These are phyloP conservation scores for Merluccius polli DNA, from an alignment of 2,797 vertebrate species.

Conservation along the genomic window DNA sequence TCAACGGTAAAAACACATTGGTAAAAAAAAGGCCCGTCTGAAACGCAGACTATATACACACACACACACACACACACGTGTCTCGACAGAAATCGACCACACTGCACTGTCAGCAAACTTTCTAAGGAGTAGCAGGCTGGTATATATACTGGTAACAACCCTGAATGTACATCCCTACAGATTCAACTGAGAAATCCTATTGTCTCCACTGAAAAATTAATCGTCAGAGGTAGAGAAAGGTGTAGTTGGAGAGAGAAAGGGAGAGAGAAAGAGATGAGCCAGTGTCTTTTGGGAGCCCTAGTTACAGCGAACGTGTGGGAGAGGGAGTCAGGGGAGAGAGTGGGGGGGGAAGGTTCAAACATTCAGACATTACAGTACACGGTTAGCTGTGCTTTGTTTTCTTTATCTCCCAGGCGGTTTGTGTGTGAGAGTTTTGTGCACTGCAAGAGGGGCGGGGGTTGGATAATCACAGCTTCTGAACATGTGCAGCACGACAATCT, in stretches of 20 bases:
- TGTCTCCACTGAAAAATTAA: slow-evolving; percentile 34
- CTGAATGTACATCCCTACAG: background rate
- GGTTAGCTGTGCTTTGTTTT: slow-evolving; percentile 40
- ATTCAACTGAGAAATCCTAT: background rate
- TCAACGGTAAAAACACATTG: background rate
- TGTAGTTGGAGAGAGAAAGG: slow-evolving; percentile 23
- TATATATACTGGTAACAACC: background rate
- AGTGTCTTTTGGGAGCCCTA: slow-evolving; percentile 68
- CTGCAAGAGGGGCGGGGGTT: background rate
- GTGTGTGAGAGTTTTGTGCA: slow-evolving; percentile 44
- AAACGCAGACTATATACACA: background rate
- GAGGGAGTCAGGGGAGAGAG: slow-evolving; percentile 27
- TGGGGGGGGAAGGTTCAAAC: slow-evolving; percentile 35
- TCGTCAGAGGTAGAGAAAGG: slow-evolving; percentile 66
- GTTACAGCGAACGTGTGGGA: slow-evolving; percentile 29
- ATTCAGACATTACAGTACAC: slow-evolving; percentile 68
- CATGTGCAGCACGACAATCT: background rate
- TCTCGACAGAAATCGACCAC: background rate
- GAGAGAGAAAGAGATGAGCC: slow-evolving; percentile 61
- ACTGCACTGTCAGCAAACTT: background rate
- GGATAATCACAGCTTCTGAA: slow-evolving; percentile 1
- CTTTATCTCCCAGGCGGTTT: background rate
- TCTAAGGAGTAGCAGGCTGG: background rate
- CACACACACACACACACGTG: background rate
- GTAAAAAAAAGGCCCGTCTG: background rate